Evolutionary conservation across 1,140 invertebrate species (phyloP).

Genomic region (Thalassaphorura encarpata): DNA sequence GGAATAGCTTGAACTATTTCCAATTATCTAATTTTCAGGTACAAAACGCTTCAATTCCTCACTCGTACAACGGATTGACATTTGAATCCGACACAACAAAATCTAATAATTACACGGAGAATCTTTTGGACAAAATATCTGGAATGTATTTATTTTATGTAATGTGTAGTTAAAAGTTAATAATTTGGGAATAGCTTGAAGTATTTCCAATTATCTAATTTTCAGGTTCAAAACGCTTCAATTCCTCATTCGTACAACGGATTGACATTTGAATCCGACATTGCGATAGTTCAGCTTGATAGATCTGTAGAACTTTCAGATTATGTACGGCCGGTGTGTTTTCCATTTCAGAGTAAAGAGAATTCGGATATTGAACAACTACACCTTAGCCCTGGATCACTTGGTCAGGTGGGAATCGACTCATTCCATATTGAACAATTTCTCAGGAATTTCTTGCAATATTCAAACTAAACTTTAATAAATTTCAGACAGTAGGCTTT

Average conservation of each 20-base stretch:
- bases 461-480: too few relatives aligned
- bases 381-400: neutral
- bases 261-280: neutral
- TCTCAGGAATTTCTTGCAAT: too few relatives aligned
- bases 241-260: neutral
- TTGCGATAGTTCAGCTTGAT: neutral
- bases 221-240: neutral
- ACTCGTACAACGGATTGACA: neutral
- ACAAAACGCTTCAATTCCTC: neutral
- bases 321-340: neutral
- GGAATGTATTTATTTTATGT: too few relatives aligned
- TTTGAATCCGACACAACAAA: neutral
- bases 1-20: too few relatives aligned
- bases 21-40: neutral
- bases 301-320: neutral
- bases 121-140: too few relatives aligned
- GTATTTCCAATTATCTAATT: too few relatives aligned
- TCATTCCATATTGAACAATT: too few relatives aligned
- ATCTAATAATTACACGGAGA: neutral
- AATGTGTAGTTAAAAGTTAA: too few relatives aligned
- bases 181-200: too few relatives aligned
- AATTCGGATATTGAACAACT: neutral
- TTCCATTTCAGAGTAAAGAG: neutral
- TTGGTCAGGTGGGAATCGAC: neutral
- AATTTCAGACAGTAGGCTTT: too few relatives aligned